These are phyloP conservation scores for Fopius arisanus DNA, from an alignment of 1,140 invertebrate genomes.

Conservation along the genomic window DNA sequence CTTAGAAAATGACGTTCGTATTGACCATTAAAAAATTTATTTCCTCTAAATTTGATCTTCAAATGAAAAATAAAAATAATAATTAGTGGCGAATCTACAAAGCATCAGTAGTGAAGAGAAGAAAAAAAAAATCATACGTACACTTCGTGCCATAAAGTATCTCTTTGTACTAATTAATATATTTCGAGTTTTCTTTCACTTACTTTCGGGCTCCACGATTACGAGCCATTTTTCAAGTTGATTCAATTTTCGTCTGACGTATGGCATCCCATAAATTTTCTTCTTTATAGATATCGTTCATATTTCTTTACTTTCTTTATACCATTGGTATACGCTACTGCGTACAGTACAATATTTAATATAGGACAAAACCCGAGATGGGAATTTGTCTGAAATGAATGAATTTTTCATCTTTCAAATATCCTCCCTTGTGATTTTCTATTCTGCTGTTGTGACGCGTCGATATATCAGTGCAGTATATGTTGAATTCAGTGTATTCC, in stretches of 20 bases:
- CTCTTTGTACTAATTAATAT: conserved; percentile 24
- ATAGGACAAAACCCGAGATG: background rate
- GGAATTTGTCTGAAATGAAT: background rate
- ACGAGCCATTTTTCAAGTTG: background rate
- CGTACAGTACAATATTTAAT: background rate
- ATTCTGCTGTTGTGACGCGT: conserved; percentile 14
- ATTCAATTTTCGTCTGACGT: background rate
- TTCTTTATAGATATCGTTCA: conserved; percentile 16
- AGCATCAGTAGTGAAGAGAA: conserved; percentile 16
- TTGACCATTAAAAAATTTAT: conserved; percentile 14
- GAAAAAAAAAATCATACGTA: background rate
- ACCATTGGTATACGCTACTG: background rate
- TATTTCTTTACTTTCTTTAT: conserved; percentile 19
- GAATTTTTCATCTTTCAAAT: background rate
- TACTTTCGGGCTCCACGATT: conserved; percentile 12
- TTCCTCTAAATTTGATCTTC: background rate
- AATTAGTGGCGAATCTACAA: conserved; percentile 31
- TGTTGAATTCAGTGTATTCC: background rate
- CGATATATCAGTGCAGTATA: conserved; percentile 17
- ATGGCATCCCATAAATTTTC: conserved; percentile 19
- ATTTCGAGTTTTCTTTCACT: conserved; percentile 18
- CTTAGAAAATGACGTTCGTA: background rate
- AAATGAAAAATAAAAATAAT: background rate
- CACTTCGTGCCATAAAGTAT: conserved; percentile 20
- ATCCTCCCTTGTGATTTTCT: conserved; percentile 6